These are phyloP conservation scores for Apeira syringaria DNA, from an alignment of 2,888 invertebrate genomes.

Conservation along the genomic window DNA sequence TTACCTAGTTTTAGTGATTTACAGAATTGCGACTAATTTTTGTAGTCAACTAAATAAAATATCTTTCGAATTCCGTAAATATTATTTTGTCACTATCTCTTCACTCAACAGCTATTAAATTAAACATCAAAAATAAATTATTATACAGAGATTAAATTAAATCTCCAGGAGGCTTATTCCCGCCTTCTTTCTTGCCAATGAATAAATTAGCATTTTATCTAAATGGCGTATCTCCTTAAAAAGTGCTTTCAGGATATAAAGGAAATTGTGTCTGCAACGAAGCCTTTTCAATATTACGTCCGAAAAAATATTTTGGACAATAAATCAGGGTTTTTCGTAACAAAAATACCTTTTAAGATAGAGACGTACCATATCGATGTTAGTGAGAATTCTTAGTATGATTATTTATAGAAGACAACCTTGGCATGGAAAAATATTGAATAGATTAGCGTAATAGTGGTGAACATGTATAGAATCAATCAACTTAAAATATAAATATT, in stretches of 20 bases:
- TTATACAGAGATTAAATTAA: constrained; percentile 66
- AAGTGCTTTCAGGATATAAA: constrained; percentile 56
- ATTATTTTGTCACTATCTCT: neutral
- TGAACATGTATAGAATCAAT: too few species aligned
- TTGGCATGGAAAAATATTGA: too few species aligned
- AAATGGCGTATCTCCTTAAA: constrained; percentile 73
- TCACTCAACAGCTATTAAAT: constrained; percentile 54
- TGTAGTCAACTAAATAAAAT: too few species aligned
- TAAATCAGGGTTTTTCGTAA: constrained; percentile 38
- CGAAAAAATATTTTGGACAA: constrained; percentile 38
- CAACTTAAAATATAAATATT: too few species aligned
- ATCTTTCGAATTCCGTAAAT: too few species aligned
- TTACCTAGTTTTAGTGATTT: too few species aligned
- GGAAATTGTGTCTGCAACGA: constrained; percentile 33
- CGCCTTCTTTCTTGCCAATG: constrained; percentile 69
- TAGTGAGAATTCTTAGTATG: too few species aligned
- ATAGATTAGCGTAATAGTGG: too few species aligned
- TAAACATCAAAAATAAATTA: constrained; percentile 68
- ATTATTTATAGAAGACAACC: too few species aligned
- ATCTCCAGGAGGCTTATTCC: constrained; percentile 61
- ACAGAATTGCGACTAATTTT: too few species aligned
- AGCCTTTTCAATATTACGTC: constrained; percentile 46
- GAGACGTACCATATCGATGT: too few species aligned
- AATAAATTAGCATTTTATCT: constrained; percentile 80
- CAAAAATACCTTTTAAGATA: constrained; percentile 17